Base-by-base conservation (phyloP, 2,888 invertebrate species). In the Palloptera scutellata region DNA sequence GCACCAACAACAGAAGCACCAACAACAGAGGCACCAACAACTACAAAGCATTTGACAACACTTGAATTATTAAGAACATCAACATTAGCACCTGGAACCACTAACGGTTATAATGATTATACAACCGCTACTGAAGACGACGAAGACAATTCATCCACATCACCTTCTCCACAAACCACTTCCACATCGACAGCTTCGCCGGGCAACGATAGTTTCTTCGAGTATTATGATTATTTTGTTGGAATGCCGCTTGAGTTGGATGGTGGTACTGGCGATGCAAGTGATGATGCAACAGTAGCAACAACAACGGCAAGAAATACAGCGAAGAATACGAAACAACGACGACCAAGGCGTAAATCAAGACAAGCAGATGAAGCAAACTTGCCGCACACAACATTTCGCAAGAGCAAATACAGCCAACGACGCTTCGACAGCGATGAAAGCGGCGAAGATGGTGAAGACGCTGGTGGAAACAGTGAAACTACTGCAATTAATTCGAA, bases 201-300 rank as follows among this genome's bases (percentile, higher is more conserved):
- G 1, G 73, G 69, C 1, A 74, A 72, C 60, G 79, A 79, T 51
- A 77, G 77, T 54, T 81, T 75, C 63, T 84, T 84, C 61, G 77
- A 78, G 10, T 84, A 82, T 55, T 76, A 78, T 55, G 84, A 84
- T 63, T 83, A 85, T 67, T 83, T 82, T 67, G 79, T 75, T n/a
- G 77, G 81, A 40, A 69, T 75, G 5, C 74, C 78, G 1, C 15
- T 77, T 2, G 70, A 66, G 43, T 51, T 69, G 30, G 73, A 76
- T 9, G 74, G 30, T 30, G 30, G 30, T 30, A 6, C 30, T 4
- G 70, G 65, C 51, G 55, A 64, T n/a, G 65, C 17, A 3, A 55
- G 63, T 43, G 62, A 61, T 0, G 72, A 70, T 13, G 54, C 52
- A 2, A 57, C 64, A 17, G 73, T 74, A 4, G 60, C 54, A 66